A percentile compares a stretch with the other conserved stretches of the same genome.
phyloP scores from a whole-genome alignment of 2,888 invertebrate genomes.

The Scaptomyza parva region DNA sequence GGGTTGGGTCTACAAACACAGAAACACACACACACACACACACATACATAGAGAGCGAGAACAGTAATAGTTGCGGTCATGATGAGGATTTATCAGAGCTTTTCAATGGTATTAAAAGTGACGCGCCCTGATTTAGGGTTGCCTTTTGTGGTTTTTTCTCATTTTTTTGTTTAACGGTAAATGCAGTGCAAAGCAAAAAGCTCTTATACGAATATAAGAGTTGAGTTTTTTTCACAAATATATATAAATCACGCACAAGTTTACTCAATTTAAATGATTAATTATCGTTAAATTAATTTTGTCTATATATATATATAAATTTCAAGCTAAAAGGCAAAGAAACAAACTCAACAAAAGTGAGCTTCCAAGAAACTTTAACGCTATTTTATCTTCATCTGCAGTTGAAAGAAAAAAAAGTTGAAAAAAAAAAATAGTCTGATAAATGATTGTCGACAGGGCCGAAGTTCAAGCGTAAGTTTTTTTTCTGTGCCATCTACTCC shows the following conservation, averaged over 20 bases:
- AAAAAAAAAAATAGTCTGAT: conserved; percentile 26
- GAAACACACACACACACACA: too few species aligned
- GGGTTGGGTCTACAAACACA: conserved; percentile 30
- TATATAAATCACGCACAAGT: conserved; percentile 10
- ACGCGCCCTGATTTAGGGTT: conserved; percentile 48
- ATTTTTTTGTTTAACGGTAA: conserved; percentile 4
- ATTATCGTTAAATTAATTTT: conserved; percentile 28
- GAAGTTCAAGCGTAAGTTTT: conserved; percentile 32
- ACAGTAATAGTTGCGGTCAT: conserved; percentile 22
- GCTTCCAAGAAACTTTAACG: conserved; percentile 36
- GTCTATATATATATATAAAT: conserved; percentile 6
- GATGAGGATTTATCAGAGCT: conserved; percentile 35
- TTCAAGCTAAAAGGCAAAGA: conserved; percentile 19
- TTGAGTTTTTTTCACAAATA: neutral
- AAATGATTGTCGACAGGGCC: conserved; percentile 36
- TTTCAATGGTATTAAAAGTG: too few species aligned
- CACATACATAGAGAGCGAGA: too few species aligned
- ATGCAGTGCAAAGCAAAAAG: too few species aligned
- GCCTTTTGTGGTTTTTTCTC: conserved; percentile 5
- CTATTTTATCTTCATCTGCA: conserved; percentile 36
- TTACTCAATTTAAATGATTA: conserved; percentile 28
- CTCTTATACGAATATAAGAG: conserved; percentile 5
- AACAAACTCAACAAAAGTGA: too few species aligned
- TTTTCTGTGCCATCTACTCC: too few species aligned
- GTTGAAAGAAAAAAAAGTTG: neutral